Evolutionary conservation across 2,113 vertebrate species (phyloP), one percentile per base, ranked within the genome.

Genomic region (Amia ocellicauda): DNA sequence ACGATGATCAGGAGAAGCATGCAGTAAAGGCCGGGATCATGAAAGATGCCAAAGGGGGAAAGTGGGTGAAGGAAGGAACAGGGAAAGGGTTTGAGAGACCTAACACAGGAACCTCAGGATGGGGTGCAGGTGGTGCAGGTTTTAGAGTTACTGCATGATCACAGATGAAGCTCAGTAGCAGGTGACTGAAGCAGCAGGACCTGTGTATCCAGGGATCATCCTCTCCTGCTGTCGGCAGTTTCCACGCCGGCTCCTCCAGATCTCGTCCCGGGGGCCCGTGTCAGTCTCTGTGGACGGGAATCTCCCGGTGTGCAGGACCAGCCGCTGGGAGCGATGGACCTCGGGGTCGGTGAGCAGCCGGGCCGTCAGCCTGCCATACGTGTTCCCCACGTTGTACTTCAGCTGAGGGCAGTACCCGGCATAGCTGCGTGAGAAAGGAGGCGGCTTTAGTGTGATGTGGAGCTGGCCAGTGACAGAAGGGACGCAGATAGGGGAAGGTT

Each of bases 161-260:
- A 7, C 5, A 1, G 11, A 36, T 36, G 31, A 36, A 36, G 31
- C 5, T 36, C 31, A 36, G 31, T 7, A 11, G 11, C 43, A 47
- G 14, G 1, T 13, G 43, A 16, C n/a, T 47, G 43, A 14, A n/a
- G 23, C 22, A 60, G 24, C 4, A n/a, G n/a, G 58, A 88, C 91
- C 90, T 70, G 89, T 92, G 71, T 89, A 91, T 64, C 92, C 90
- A 0, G 90, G 87, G 59, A 91, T 79, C 76, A 86, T 72, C 66
- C 42, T 77, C 57, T 67, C 78, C 20, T 76, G 27, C 47, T 83
- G 73, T 22, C 80, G 80, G 45, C 66, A 22, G 0, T 63, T 64
- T 22, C 69, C 75, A 3, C 2, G 50, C 45, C 54, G 51, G 4
- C 52, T 69, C 58, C 63, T 74, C 68, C 53, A 54, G 45, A 62